Percentiles rank a stretch among this genome's conserved stretches.
These are phyloP conservation scores for Lysiphlebus fabarum DNA, from an alignment of 1,140 invertebrate species.

Conservation along the genomic window DNA sequence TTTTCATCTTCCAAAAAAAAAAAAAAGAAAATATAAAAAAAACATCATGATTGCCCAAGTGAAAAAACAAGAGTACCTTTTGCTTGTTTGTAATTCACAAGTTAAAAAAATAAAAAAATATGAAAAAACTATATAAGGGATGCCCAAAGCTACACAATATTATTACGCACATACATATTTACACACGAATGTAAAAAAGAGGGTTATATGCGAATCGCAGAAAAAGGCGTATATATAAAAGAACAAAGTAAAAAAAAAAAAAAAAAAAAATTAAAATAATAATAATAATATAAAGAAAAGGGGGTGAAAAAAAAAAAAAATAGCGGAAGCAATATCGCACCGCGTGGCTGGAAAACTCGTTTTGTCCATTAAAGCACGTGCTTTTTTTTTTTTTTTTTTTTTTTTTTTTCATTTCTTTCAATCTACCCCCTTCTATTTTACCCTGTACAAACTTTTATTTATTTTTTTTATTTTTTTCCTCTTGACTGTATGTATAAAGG, in stretches of 20 bases:
- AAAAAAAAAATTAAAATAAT: not conserved
- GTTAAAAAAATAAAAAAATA: slow-evolving; percentile 4
- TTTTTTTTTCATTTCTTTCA: slow-evolving; percentile 14
- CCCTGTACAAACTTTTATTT: not conserved
- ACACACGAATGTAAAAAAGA: not conserved
- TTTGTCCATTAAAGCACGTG: slow-evolving; percentile 42
- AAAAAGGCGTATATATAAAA: slow-evolving; percentile 9
- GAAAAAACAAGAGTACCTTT: slow-evolving; percentile 8
- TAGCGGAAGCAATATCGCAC: slow-evolving; percentile 40
- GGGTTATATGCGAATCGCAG: slow-evolving; percentile 1
- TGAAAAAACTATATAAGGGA: not conserved
- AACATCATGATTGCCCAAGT: slow-evolving; percentile 9
- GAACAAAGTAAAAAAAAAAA: slow-evolving; percentile 6
- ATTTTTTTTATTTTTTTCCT: not conserved
- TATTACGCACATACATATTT: slow-evolving; percentile 6
- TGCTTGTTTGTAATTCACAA: not conserved
- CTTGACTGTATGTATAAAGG: not conserved
- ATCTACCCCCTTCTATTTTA: not conserved
- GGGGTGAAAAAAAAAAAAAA: slow-evolving; percentile 25
- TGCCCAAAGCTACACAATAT: not conserved
- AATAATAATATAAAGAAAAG: slow-evolving; percentile 5
- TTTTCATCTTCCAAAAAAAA: not conserved
- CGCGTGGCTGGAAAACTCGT: slow-evolving; percentile 38
- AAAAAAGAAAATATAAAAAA: slow-evolving; percentile 19
- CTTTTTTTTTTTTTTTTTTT: slow-evolving; percentile 18